Conservation (phyloP, 2,888 invertebrate species). For the Apocheima hispidaria region DNA sequence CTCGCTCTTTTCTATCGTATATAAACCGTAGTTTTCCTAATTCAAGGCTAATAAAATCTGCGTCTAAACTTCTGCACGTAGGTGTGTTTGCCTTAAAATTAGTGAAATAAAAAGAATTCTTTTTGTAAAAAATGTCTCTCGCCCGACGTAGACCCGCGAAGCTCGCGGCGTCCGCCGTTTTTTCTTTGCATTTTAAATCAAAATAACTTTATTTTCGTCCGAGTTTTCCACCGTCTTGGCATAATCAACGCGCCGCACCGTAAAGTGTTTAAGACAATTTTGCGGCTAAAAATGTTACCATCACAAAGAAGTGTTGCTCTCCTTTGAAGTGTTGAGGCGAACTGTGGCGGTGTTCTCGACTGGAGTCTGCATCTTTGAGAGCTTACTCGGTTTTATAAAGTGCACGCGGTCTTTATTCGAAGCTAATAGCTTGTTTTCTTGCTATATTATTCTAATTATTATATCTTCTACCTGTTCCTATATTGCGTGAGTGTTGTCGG, state of each 20-base stretch:
- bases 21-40: not conserved
- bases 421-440: constrained; percentile 28
- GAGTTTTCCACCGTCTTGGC: constrained; percentile 75
- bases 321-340: constrained; percentile 66
- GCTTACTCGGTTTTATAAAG: constrained; percentile 36
- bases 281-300: constrained; percentile 67
- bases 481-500: not conserved
- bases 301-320: constrained; percentile 63
- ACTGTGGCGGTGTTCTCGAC: constrained; percentile 48
- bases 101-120: constrained; percentile 73
- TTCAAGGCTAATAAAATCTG: not conserved
- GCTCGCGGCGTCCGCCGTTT: constrained; percentile 57
- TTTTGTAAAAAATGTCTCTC: constrained; percentile 62
- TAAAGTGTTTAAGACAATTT: constrained; percentile 80
- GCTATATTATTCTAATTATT: not conserved
- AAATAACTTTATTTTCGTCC: constrained; percentile 80
- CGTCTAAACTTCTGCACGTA: constrained; percentile 48
- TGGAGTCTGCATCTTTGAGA: constrained; percentile 34
- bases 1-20: no score
- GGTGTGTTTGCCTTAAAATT: constrained; percentile 65
- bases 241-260: constrained; percentile 72
- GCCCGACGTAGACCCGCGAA: constrained; percentile 51
- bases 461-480: not conserved
- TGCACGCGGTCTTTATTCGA: constrained; percentile 32
- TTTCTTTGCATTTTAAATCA: constrained; percentile 81